Conservation (phyloP, 2,113 vertebrate species). For the Dipodomys merriami region DNA sequence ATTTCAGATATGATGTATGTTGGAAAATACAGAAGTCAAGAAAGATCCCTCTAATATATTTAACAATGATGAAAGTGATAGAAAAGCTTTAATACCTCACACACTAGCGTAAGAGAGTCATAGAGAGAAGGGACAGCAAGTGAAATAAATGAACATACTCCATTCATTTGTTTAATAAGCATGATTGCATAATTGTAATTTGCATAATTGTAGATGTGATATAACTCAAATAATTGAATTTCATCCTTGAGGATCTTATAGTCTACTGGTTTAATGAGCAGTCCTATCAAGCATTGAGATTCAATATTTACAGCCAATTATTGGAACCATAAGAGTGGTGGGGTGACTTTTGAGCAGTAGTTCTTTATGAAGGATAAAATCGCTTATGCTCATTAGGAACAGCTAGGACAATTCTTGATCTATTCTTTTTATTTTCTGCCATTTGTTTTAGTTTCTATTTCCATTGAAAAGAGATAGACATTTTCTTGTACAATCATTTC, state of each 20-base stretch:
- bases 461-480: neutral
- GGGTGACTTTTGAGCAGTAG: neutral
- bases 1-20: neutral
- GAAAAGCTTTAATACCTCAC: neutral
- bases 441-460: neutral
- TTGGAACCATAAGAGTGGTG: neutral
- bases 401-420: neutral
- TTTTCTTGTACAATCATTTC: neutral
- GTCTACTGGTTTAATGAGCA: neutral
- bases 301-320: neutral
- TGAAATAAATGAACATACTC: neutral
- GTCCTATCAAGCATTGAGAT: neutral
- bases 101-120: neutral
- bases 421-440: neutral
- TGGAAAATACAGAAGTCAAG: neutral
- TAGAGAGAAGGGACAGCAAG: neutral
- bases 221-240: neutral
- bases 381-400: neutral
- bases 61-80: neutral
- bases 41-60: neutral
- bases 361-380: neutral
- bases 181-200: neutral
- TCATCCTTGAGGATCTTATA: conserved; percentile 3
- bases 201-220: neutral
- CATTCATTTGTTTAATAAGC: conserved; percentile 2